Evolutionary conservation across 2,888 invertebrate genomes (phyloP), one percentile per base, ranked within the genome.

Genomic region (Cantharis rufa): DNA sequence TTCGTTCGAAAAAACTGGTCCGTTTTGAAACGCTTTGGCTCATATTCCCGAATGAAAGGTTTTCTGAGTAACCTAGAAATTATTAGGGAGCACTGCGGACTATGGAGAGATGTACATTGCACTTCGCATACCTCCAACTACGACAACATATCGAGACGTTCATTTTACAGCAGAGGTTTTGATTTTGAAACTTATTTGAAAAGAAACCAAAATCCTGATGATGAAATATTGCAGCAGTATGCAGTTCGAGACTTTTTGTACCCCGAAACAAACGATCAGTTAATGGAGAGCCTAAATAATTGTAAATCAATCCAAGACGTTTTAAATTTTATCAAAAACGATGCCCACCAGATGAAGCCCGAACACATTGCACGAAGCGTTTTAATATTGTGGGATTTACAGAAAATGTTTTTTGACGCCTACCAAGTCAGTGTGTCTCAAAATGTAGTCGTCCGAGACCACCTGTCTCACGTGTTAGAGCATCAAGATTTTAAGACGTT

Each of bases 321-420:
- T n/a, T 85, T 88, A 76, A 82, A 84, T 72, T 81, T 87, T 74
- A 79, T 88, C n/a, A 83, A 81, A 11, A 81, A 84, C 66, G 80
- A 86, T 78, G 75, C 79, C 69, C 64, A 76, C 32, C 74, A 80
- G 27, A 74, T 86, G 71, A 75, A 82, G 18, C 72, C 72, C 18
- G 69, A 78, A 16, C 85, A 86, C 74, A 69, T 84, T 10, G 82
- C 84, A 24, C 86, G 88, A 82, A 83, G 85, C 15, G 82, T 89
- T 15, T 77, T 89, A 69, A 85, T 87, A 62, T 82, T 89, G 62
- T 86, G 86, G 83, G 88, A 89, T 81, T 80, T 89, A 68, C 87
- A 87, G 79, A 85, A 82, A 76, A 84, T 86, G 71, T 88, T 84
- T 82, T 82, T 82, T 75, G 82, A 85, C 77, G 81, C 84, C 48